Base-by-base conservation (phyloP, 35 echinoderm and acorn worm genomes). In the Chiridota heheva region DNA sequence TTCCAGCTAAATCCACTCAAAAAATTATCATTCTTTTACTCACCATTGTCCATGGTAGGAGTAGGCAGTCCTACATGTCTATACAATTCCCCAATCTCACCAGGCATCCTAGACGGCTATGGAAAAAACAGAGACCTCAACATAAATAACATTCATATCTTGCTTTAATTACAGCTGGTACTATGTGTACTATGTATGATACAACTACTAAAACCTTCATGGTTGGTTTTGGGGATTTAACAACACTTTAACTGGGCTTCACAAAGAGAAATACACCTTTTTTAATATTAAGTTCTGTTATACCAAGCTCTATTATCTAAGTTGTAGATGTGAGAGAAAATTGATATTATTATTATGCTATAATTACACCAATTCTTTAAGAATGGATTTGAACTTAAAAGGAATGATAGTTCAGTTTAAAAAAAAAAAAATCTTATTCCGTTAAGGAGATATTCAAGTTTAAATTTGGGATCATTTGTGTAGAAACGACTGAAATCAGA, bases 11-110 rank as follows among this genome's bases (percentile, higher is more conserved):
- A 26, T 20, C 63, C 15, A n/a, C 15, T 0, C n/a, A 27, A 35
- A 24, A 67, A 67, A 16, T 44, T 60, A 59, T 36, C 47, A 30
- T n/a, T 0, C 3, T 2, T 36, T 35, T 71, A 44, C 42, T 57
- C 37, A 39, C 33, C 25, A 10, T 70, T 39, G 58, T 75, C 46
- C 6, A 37, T 22, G n/a, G 48, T 76, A n/a, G n/a, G n/a, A 30
- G 2, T 76, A 34, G 13, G 42, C 7, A 57, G 41, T 62, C 70
- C 36, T 12, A 85, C 45, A 36, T 85, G 41, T 30, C 75, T 85
- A 58, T 76, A 85, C 8, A 85, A 58, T 42, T 85, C 82, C 63
- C 82, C 82, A n/a, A 85, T 75, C 34, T 85, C 82, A 4, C 82
- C 82, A 18, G 82, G 82, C 82, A 85, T 85, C 62, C 55, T 51